Conservation (phyloP, 2,797 vertebrate species). For the Pipistrellus nathusii region DNA sequence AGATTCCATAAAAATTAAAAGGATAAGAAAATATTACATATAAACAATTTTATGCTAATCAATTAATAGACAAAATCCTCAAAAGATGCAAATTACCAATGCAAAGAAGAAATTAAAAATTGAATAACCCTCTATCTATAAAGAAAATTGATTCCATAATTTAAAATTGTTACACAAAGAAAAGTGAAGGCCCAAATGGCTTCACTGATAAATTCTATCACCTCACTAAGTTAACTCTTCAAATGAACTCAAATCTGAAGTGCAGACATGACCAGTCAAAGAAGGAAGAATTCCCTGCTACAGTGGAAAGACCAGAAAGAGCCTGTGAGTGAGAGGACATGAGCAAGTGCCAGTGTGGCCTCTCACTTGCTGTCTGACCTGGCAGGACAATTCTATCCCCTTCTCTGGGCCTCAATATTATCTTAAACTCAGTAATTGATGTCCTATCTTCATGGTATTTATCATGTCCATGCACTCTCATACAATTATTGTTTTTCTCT, state of each 20-base stretch:
- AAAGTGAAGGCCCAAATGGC: neutral
- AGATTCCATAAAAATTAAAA: neutral
- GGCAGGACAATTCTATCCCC: neutral
- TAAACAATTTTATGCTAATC: neutral
- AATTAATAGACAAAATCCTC: neutral
- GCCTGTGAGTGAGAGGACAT: neutral
- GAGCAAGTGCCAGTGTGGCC: neutral
- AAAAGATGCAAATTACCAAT: neutral
- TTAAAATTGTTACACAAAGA: neutral
- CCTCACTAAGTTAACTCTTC: neutral
- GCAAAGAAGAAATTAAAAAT: neutral
- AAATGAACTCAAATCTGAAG: neutral
- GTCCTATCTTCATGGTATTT: neutral
- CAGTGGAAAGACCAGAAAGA: neutral
- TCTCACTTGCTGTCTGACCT: neutral
- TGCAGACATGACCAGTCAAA: neutral
- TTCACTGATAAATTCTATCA: neutral
- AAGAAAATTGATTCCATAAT: neutral
- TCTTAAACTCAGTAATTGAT: neutral
- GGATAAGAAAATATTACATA: neutral
- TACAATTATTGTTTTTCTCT: neutral
- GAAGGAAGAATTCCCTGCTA: neutral
- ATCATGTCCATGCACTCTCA: neutral
- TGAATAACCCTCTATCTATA: neutral
- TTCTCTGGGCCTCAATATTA: neutral